Evolutionary conservation across 2,113 vertebrate genomes (phyloP).

Genomic region (Plestiodon gilberti): DNA sequence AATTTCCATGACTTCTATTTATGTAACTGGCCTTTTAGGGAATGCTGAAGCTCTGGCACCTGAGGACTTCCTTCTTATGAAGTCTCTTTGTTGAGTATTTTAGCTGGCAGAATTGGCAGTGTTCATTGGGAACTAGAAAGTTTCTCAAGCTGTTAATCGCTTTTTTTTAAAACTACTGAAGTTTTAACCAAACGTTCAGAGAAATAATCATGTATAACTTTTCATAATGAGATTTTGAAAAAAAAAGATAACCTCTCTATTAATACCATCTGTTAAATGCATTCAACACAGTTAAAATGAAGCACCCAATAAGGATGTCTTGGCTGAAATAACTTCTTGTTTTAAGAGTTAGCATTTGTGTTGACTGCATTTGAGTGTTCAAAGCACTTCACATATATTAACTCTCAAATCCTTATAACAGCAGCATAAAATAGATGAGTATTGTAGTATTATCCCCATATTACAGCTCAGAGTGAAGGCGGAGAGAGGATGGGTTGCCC

Average conservation of each 20-base stretch:
- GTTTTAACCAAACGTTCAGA: neutral
- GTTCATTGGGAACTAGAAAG: neutral
- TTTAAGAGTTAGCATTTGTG: neutral
- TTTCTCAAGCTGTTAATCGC: neutral
- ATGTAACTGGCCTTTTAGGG: constrained; percentile 7
- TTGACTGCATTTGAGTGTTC: neutral
- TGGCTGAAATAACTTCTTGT: neutral
- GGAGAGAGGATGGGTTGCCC: neutral
- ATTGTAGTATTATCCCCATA: neutral
- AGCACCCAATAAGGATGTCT: neutral
- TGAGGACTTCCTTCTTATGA: neutral
- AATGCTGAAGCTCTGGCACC: neutral
- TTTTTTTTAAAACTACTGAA: neutral
- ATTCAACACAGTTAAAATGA: neutral
- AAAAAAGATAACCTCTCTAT: neutral
- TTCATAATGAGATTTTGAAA: neutral
- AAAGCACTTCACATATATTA: neutral
- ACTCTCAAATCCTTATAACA: neutral
- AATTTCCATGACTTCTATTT: constrained; percentile 8
- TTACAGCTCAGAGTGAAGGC: neutral
- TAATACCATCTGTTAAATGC: too few relatives aligned
- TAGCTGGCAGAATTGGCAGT: neutral
- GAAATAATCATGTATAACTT: neutral
- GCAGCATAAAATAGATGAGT: too few relatives aligned
- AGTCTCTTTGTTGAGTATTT: neutral